These are phyloP conservation scores for Plemyria rubiginata DNA, from an alignment of 2,888 invertebrate genomes.

Conservation along the genomic window DNA sequence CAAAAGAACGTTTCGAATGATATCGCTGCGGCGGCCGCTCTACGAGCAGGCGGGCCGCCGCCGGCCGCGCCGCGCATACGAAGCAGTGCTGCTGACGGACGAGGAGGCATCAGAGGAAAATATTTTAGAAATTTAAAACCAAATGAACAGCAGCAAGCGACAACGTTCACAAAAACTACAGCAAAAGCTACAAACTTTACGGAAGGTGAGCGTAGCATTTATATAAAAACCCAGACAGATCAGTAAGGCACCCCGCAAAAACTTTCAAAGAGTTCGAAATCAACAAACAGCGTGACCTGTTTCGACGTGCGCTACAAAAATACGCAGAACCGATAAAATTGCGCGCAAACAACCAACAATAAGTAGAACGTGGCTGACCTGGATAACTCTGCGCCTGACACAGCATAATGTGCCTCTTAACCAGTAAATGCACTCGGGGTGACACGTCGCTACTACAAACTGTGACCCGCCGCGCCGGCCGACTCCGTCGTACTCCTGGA, in stretches of 20 bases:
- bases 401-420: neutral
- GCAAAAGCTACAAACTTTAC: neutral
- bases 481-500: neutral
- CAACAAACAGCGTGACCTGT: slow-evolving; percentile 29
- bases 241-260: neutral
- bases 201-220: neutral
- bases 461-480: neutral
- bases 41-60: neutral
- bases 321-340: slow-evolving; percentile 33
- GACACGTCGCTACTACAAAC: neutral
- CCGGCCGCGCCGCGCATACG: neutral
- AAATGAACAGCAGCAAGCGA: too few relatives aligned
- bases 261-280: slow-evolving; percentile 25
- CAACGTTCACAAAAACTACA: neutral
- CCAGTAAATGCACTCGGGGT: slow-evolving; percentile 6
- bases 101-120: neutral
- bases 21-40: neutral
- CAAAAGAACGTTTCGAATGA: slow-evolving; percentile 1
- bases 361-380: slow-evolving; percentile 24
- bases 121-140: too few relatives aligned
- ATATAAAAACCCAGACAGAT: neutral
- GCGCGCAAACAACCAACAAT: slow-evolving; percentile 30
- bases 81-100: neutral
- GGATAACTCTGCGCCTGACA: slow-evolving; percentile 11
- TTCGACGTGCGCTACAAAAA: slow-evolving; percentile 20